Base-by-base conservation (phyloP, 2,797 vertebrate genomes). In the Urocyon cinereoargenteus region DNA sequence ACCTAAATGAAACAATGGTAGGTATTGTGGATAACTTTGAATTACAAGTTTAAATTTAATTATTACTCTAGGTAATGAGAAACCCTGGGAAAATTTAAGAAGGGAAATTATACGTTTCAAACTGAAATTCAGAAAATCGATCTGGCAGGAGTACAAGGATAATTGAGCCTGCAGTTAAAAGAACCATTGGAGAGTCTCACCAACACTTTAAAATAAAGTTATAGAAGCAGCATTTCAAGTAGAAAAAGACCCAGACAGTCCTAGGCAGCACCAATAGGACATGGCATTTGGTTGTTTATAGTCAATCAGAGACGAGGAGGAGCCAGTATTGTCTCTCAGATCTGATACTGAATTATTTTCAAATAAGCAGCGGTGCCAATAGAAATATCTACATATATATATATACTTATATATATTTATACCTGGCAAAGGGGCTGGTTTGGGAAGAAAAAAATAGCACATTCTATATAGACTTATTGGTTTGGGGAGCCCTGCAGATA, bases 21-120 rank as follows among this genome's bases (percentile, higher is more conserved):
- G 51, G 18, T 34, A 66, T 66, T 97, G 75, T 81, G 59, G 72
- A 55, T 40, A 84, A n/a, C n/a, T 92, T n/a, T 77, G 36, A 91
- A 92, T 94, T 85, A 79, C 64, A 85, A 75, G 8, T 59, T 92
- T 87, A 90, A 84, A 40, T 82, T 95, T 96, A 95, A 97, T 96
- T 97, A 96, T 40, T 87, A 51, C 79, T 90, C 36, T 55, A 92
- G 81, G 45, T 91, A 95, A 91, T 57, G 34, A 84, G 70, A 93
- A 94, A 81, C 53, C 75, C 19, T 61, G 62, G 86, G 66, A 94
- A 93, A 90, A 45, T 87, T 66, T 66, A 81, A 87, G n/a, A 95
- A n/a, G 15, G 51, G 36, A 55, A 70, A 97, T 93, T 97, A 90
- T 2, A 95, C 55, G 62, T 77, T 96, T 95, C 75, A 70, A 57